These are phyloP conservation scores for Montipora foliosa DNA, from an alignment of 64 coral and sea anemone species.

Conservation along the genomic window DNA sequence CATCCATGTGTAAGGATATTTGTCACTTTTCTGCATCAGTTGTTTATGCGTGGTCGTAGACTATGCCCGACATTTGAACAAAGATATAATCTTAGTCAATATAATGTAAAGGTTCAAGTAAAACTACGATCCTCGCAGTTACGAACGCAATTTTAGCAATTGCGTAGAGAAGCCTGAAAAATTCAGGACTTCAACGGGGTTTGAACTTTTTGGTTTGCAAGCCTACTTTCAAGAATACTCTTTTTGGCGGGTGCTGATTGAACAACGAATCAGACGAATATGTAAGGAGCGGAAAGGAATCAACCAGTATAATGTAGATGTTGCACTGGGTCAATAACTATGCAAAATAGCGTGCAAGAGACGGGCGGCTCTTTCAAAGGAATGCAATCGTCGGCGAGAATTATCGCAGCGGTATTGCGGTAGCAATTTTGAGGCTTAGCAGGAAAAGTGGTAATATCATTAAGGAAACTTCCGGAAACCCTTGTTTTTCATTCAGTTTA, in stretches of 20 bases:
- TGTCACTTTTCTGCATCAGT: no score
- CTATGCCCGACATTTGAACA: no score
- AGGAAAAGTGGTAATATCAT: background rate
- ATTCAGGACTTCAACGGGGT: background rate
- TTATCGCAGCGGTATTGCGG: background rate
- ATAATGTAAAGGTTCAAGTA: no score
- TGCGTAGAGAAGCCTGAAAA: no score
- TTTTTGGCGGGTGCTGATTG: background rate
- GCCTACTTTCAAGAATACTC: background rate
- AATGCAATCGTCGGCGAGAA: background rate
- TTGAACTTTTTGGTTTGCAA: background rate
- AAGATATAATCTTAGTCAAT: no score
- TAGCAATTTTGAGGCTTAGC: background rate
- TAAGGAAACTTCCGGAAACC: slow-evolving; percentile 21
- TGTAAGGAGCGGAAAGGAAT: background rate
- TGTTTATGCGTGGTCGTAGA: no score
- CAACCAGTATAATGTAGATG: no score
- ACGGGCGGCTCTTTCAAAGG: background rate
- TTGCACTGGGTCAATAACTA: background rate
- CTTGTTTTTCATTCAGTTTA: background rate
- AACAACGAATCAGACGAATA: background rate
- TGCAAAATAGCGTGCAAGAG: slow-evolving; percentile 1
- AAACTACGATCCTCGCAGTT: no score
- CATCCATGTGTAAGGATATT: no score
- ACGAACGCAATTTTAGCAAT: no score